Evolutionary conservation across 2,797 vertebrate genomes (phyloP).

Genomic region (Phylloscopus collybita): DNA sequence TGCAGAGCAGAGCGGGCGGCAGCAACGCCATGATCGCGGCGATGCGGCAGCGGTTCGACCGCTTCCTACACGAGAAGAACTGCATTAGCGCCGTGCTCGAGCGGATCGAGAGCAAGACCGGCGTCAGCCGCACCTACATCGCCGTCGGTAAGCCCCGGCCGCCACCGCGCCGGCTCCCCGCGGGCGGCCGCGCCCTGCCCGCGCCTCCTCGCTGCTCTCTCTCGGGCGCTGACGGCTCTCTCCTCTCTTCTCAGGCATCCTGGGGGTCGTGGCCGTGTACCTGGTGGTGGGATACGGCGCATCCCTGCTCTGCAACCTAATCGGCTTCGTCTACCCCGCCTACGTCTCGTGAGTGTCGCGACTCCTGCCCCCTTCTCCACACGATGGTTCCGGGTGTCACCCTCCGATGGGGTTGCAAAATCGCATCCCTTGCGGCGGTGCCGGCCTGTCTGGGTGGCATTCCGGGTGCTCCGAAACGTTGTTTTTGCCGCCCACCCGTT

Average conservation of each 20-base stretch:
- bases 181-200: neutral
- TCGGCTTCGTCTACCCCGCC: slow-evolving; percentile 23
- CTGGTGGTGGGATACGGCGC: slow-evolving; percentile 20
- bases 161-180: neutral
- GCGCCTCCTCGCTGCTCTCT: neutral
- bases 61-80: neutral
- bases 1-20: neutral
- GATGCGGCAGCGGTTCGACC: neutral
- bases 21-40: neutral
- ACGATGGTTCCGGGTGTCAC: neutral
- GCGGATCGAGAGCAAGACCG: neutral
- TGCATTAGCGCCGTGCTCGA: neutral
- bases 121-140: neutral
- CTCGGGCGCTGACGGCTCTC: neutral
- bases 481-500: neutral
- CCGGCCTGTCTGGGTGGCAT: neutral
- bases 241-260: neutral
- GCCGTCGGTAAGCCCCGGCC: neutral
- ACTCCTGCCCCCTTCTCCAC: neutral
- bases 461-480: neutral
- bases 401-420: neutral
- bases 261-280: neutral
- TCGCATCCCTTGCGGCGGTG: neutral
- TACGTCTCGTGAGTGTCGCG: slow-evolving; percentile 9
- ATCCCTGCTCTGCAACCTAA: slow-evolving; percentile 19